Conservation (phyloP, 2,113 vertebrate species). For the Psilopsiagon aymara region DNA sequence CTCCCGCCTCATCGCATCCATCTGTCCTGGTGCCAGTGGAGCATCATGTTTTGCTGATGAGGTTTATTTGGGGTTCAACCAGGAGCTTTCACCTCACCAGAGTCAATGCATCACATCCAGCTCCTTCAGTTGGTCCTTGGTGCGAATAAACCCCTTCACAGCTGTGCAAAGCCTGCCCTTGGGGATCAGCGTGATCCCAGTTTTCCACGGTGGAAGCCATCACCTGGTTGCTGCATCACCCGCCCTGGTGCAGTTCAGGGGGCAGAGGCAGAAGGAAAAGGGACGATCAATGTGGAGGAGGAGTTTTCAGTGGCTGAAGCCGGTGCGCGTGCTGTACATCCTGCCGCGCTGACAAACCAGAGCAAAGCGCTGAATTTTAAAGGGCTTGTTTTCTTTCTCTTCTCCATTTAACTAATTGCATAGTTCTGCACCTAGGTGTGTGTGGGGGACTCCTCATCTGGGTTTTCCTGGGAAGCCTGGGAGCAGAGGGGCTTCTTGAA, state of each 20-base stretch:
- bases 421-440: background rate
- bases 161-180: background rate
- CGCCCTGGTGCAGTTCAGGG: accelerated
- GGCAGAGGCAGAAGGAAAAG: background rate
- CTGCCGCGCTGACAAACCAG: background rate
- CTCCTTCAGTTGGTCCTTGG: background rate
- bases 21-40: background rate
- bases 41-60: accelerated
- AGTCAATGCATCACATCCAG: accelerated
- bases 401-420: background rate
- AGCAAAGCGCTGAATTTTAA: background rate
- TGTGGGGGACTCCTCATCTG: background rate
- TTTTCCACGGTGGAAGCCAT: background rate
- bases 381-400: background rate
- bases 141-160: background rate
- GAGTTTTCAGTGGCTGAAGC: background rate
- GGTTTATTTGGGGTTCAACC: background rate
- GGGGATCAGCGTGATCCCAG: background rate
- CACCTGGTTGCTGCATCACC: background rate
- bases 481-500: background rate
- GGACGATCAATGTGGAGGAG: background rate
- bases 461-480: background rate
- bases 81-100: background rate
- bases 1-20: accelerated
- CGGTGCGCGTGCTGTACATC: no score